These are phyloP conservation scores for Epinephelus malabaricus DNA, from an alignment of 2,797 vertebrate species.

Conservation along the genomic window DNA sequence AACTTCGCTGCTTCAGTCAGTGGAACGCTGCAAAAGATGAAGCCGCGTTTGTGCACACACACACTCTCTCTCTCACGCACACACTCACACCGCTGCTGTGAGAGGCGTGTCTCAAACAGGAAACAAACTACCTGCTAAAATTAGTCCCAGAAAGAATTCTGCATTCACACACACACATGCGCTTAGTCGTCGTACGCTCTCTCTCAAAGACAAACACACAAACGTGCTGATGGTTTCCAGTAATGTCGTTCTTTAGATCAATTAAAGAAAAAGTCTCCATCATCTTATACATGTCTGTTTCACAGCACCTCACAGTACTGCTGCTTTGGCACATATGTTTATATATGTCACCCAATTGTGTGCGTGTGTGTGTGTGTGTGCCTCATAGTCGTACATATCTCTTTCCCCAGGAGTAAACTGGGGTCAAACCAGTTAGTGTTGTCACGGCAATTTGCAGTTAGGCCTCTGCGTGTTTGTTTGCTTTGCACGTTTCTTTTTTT, in stretches of 20 bases:
- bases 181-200: background rate
- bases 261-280: background rate
- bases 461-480: constrained; percentile 73
- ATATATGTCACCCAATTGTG: constrained; percentile 7
- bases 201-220: constrained; percentile 8
- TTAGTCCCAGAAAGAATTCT: constrained; percentile 34
- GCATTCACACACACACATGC: constrained; percentile 13
- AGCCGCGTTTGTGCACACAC: background rate
- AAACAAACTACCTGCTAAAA: constrained; percentile 64
- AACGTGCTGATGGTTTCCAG: constrained; percentile 6
- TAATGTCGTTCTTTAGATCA: background rate
- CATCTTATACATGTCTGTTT: background rate
- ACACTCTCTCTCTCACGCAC: background rate
- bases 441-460: constrained; percentile 72
- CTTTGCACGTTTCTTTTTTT: constrained; percentile 61
- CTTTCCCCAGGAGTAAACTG: constrained; percentile 72
- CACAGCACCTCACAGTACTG: constrained; percentile 10
- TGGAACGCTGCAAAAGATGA: background rate
- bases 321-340: constrained; percentile 25
- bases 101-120: constrained; percentile 52
- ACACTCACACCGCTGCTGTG: background rate
- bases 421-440: constrained; percentile 81
- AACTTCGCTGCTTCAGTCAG: background rate
- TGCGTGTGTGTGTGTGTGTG: constrained; percentile 24
- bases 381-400: constrained; percentile 57